A percentile compares a stretch with the other conserved stretches of the same genome.
phyloP scores from a whole-genome alignment of 1,140 invertebrate genomes.

The Lasaia peninsularis region DNA sequence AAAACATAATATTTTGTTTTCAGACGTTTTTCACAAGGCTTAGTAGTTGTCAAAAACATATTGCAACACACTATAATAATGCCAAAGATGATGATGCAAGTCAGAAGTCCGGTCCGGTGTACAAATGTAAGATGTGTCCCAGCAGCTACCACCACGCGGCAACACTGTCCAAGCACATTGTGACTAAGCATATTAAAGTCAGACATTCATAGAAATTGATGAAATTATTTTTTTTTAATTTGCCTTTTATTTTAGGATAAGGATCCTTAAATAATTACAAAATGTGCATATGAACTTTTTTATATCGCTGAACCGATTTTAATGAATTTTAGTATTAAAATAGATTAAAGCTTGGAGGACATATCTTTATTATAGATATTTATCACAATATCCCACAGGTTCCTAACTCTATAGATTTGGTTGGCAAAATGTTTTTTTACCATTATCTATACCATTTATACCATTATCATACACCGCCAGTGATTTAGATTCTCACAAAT shows the following conservation, averaged over 20 bases:
- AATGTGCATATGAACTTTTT: too few relatives aligned
- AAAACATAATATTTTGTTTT: slow-evolving; percentile 23
- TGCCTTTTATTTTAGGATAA: slow-evolving; percentile 14
- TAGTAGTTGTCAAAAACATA: slow-evolving; percentile 42
- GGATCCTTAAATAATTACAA: slow-evolving; percentile 1
- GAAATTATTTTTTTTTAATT: slow-evolving; percentile 4
- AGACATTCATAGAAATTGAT: neutral
- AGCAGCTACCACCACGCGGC: slow-evolving; percentile 42
- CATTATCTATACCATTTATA: too few relatives aligned
- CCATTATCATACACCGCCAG: too few relatives aligned
- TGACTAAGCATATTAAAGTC: slow-evolving; percentile 51
- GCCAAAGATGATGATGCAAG: slow-evolving; percentile 12
- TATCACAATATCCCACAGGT: too few relatives aligned
- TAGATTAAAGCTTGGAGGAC: too few relatives aligned
- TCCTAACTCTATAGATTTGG: too few relatives aligned
- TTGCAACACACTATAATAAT: slow-evolving; percentile 40
- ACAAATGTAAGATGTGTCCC: slow-evolving; percentile 55
- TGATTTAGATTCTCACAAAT: too few relatives aligned
- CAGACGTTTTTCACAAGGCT: slow-evolving; percentile 46
- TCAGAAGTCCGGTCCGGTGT: slow-evolving; percentile 17
- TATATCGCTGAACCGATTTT: too few relatives aligned
- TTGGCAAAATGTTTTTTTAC: too few relatives aligned
- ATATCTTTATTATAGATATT: too few relatives aligned
- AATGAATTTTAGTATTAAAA: too few relatives aligned
- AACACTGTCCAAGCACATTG: slow-evolving; percentile 51